A percentile compares a stretch with the other conserved stretches of the same genome.
Conservation (phyloP, 2,113 vertebrate genomes). For the Nestor notabilis region DNA sequence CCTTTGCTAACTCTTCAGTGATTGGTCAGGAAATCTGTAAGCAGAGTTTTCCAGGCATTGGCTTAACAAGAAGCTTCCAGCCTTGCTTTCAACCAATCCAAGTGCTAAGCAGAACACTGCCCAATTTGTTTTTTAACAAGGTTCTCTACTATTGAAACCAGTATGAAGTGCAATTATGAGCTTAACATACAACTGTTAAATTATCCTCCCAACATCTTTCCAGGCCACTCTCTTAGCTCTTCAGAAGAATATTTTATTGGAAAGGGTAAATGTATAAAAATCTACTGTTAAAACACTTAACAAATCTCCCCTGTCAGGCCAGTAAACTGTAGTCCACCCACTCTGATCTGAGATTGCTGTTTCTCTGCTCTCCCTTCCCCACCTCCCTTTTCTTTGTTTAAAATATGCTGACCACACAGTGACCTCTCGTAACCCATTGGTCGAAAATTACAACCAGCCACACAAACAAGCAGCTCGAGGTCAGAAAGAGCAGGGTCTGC, state of each 20-base stretch:
- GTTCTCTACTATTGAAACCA: slow-evolving; percentile 58
- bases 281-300: slow-evolving; percentile 74
- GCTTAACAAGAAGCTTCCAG: slow-evolving; percentile 26
- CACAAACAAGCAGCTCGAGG: slow-evolving; percentile 86
- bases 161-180: slow-evolving; percentile 70
- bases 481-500: slow-evolving; percentile 86
- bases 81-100: slow-evolving; percentile 11
- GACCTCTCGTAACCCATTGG: slow-evolving; percentile 84
- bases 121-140: slow-evolving; percentile 74
- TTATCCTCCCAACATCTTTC: slow-evolving; percentile 66
- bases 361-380: slow-evolving; percentile 53
- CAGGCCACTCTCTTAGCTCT: slow-evolving; percentile 47
- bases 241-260: slow-evolving; percentile 70
- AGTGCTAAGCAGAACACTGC: slow-evolving; percentile 26
- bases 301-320: slow-evolving; percentile 72
- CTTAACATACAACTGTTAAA: slow-evolving; percentile 69
- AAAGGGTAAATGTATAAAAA: slow-evolving; percentile 74
- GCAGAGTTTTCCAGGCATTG: not conserved
- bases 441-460: slow-evolving; percentile 92
- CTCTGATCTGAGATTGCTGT: slow-evolving; percentile 62
- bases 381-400: slow-evolving; percentile 80
- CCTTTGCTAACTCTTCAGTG: not conserved
- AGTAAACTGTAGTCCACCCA: slow-evolving; percentile 68
- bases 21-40: not conserved
- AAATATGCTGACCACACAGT: slow-evolving; percentile 84